Conservation (phyloP, 2,113 vertebrate species). For the Microtus oregoni region DNA sequence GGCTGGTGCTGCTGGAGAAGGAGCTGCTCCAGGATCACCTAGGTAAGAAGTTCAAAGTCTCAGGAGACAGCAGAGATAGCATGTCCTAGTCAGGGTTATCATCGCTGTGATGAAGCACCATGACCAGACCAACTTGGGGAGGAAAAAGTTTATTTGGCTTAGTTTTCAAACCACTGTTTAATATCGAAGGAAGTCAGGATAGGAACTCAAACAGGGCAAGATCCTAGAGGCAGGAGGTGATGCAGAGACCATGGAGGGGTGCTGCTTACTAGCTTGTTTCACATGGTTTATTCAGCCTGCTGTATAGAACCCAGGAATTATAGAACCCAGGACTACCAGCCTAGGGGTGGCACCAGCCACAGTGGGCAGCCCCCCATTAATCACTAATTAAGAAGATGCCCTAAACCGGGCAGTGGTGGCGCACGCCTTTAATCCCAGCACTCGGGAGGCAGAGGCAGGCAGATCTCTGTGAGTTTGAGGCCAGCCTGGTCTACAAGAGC, state of each 20-base stretch:
- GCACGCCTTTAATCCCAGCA: too few relatives aligned
- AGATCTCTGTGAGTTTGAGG: too few relatives aligned
- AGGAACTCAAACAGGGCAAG: background rate
- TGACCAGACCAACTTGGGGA: background rate
- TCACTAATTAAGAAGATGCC: background rate
- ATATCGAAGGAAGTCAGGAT: background rate
- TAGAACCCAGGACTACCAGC: background rate
- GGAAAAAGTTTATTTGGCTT: background rate
- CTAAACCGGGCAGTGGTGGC: background rate
- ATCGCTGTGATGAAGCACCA: background rate
- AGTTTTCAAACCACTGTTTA: background rate
- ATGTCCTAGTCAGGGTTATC: background rate
- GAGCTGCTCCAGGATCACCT: constrained; percentile 85
- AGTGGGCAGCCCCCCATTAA: background rate
- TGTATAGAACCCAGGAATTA: background rate
- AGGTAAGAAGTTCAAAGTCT: constrained; percentile 78
- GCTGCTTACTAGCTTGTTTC: background rate
- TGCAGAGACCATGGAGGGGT: background rate
- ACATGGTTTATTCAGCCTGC: background rate
- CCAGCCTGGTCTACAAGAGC: too few relatives aligned
- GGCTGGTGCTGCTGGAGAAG: constrained; percentile 83
- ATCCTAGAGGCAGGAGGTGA: background rate
- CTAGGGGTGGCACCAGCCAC: background rate
- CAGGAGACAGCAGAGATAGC: background rate
- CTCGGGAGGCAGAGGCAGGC: too few relatives aligned